A percentile compares a stretch with the other conserved stretches of the same genome.
Evolutionary conservation across 1,140 invertebrate species (phyloP).

Genomic region (Bombus huntii): DNA sequence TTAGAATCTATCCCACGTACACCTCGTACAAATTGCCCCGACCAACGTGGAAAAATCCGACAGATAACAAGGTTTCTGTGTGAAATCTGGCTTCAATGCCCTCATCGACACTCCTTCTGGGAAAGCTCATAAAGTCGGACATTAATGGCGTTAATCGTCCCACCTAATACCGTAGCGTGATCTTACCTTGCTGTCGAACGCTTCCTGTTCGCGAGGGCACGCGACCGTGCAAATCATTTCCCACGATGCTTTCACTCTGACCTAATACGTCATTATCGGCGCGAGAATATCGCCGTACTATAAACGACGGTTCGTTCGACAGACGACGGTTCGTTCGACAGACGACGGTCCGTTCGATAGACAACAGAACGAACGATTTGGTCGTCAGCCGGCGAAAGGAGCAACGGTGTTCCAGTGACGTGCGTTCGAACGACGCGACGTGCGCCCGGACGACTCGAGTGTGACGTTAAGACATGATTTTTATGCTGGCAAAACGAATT

Average conservation of each 20-base stretch:
- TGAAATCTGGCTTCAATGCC: neutral
- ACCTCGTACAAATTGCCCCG: neutral
- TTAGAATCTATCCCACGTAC: neutral
- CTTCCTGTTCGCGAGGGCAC: slow-evolving; percentile 14
- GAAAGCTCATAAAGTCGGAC: slow-evolving; percentile 17
- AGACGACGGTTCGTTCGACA: neutral
- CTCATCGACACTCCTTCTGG: neutral
- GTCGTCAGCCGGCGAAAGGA: slow-evolving; percentile 46
- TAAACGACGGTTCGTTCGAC: neutral
- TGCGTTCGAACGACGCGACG: neutral
- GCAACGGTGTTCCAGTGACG: slow-evolving; percentile 15
- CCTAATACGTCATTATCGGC: slow-evolving; percentile 39
- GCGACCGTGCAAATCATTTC: slow-evolving; percentile 35
- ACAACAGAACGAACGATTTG: slow-evolving; percentile 33
- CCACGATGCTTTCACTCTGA: slow-evolving; percentile 44
- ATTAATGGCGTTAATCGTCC: slow-evolving; percentile 35
- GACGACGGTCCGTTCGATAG: neutral
- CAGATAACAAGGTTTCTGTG: slow-evolving; percentile 6
- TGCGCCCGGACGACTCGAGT: neutral
- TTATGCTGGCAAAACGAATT: neutral
- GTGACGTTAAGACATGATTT: slow-evolving; percentile 11
- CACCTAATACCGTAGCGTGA: slow-evolving; percentile 22
- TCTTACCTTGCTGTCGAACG: neutral
- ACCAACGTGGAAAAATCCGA: neutral
- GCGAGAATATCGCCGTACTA: slow-evolving; percentile 1